A percentile compares a stretch with the other conserved stretches of the same genome.
These are phyloP conservation scores for Eulemur macaco DNA, from an alignment of 2,113 vertebrate genomes.

Conservation along the genomic window DNA sequence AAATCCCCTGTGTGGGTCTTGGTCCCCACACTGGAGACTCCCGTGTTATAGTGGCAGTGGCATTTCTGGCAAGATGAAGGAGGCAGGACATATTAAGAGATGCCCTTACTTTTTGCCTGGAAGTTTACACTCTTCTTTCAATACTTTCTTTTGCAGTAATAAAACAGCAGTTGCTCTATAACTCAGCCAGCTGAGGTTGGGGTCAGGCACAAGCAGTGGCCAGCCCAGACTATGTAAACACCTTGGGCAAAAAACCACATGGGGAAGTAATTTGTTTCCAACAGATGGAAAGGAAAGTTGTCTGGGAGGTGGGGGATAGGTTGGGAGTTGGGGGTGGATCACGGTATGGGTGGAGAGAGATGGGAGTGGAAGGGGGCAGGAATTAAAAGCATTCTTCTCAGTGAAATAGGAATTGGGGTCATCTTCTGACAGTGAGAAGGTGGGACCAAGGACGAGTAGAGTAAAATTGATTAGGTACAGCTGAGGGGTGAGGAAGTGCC, in stretches of 20 bases:
- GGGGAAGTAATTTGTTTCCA: neutral
- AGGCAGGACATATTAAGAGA: neutral
- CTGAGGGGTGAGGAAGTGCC: neutral
- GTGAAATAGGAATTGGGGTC: neutral
- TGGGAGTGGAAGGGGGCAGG: neutral
- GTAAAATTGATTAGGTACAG: neutral
- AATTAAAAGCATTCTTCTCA: neutral
- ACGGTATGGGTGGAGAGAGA: neutral
- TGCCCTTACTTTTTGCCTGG: neutral
- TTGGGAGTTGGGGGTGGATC: neutral
- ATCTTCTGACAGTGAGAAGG: neutral
- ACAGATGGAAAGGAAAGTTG: neutral
- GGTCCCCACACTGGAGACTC: too few relatives aligned
- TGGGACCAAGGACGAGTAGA: neutral
- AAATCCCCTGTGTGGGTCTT: neutral
- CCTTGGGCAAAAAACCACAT: neutral
- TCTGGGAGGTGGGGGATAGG: neutral
- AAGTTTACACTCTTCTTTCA: neutral
- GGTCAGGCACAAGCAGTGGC: neutral
- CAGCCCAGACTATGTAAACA: neutral
- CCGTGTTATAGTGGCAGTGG: rapidly evolving
- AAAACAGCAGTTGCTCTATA: neutral
- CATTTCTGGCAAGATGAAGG: neutral
- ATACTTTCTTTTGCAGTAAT: neutral
- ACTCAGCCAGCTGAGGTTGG: neutral